Conservation (phyloP, 2,888 invertebrate species). For the Vandiemenella viatica region DNA sequence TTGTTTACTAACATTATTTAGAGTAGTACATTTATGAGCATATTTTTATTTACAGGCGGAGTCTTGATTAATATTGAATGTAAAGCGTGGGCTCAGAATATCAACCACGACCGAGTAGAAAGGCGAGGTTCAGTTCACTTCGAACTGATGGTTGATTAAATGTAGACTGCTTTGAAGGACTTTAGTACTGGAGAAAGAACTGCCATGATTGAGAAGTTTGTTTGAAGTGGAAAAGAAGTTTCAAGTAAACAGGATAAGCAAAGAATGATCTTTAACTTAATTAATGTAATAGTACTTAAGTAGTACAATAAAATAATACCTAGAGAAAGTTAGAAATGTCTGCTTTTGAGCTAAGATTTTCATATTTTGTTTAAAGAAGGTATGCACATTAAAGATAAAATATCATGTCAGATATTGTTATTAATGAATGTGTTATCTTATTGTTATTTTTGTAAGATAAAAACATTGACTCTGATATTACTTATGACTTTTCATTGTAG, state of each 20-base stretch:
- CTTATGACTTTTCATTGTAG: no score
- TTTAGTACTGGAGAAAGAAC: background rate
- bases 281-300: background rate
- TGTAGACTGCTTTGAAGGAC: background rate
- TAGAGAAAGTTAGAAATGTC: background rate
- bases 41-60: constrained; percentile 49
- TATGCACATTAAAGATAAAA: background rate
- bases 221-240: background rate
- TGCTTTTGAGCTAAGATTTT: background rate
- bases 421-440: no score
- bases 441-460: no score
- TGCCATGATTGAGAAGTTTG: background rate
- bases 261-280: background rate
- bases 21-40: no score
- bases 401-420: no score
- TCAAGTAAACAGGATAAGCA: no score
- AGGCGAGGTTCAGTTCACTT: constrained; percentile 87
- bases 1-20: no score
- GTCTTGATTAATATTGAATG: constrained; percentile 86
- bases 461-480: no score
- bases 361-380: background rate
- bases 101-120: constrained; percentile 72
- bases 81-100: constrained; percentile 85
- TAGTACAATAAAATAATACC: background rate
- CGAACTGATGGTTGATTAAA: constrained; percentile 83